Conservation (phyloP, 2,888 invertebrate species). For the Xestobium rufovillosum region DNA sequence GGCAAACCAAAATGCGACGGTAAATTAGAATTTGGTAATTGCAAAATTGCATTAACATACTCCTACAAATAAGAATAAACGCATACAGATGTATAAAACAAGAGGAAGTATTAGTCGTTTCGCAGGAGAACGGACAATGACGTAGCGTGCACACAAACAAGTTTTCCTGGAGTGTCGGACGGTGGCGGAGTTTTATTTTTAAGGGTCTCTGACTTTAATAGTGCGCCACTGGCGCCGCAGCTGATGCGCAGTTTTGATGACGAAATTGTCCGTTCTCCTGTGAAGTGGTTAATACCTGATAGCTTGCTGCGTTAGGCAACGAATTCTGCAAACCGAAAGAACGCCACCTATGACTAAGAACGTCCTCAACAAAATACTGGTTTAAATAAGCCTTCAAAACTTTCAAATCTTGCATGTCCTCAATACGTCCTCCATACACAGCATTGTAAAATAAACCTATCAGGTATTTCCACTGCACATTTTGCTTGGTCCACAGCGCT, state of each 20-base stretch:
- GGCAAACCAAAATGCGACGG: constrained; percentile 77
- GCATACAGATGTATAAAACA: constrained; percentile 8
- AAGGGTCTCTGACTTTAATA: too few relatives aligned
- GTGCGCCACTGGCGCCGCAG: too few relatives aligned
- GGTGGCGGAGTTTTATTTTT: too few relatives aligned
- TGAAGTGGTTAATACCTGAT: too few relatives aligned
- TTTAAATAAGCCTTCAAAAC: constrained; percentile 61
- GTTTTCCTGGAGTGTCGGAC: too few relatives aligned
- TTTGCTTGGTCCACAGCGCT: constrained; percentile 38
- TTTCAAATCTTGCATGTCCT: constrained; percentile 65
- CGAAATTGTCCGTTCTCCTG: too few relatives aligned
- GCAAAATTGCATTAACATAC: constrained; percentile 56
- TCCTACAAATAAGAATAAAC: constrained; percentile 55
- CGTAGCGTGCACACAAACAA: background rate
- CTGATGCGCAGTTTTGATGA: too few relatives aligned
- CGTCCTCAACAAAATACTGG: constrained; percentile 52
- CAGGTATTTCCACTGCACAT: constrained; percentile 61
- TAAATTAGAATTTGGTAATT: constrained; percentile 63
- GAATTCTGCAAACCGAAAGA: constrained; percentile 46
- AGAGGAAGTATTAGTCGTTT: too few relatives aligned
- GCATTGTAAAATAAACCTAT: constrained; percentile 71
- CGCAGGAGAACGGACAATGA: too few relatives aligned
- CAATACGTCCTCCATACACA: constrained; percentile 80
- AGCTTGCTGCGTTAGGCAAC: constrained; percentile 49
- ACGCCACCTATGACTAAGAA: constrained; percentile 53